Conservation (phyloP, 2,113 vertebrate species). For the Gymnobelideus leadbeateri region DNA sequence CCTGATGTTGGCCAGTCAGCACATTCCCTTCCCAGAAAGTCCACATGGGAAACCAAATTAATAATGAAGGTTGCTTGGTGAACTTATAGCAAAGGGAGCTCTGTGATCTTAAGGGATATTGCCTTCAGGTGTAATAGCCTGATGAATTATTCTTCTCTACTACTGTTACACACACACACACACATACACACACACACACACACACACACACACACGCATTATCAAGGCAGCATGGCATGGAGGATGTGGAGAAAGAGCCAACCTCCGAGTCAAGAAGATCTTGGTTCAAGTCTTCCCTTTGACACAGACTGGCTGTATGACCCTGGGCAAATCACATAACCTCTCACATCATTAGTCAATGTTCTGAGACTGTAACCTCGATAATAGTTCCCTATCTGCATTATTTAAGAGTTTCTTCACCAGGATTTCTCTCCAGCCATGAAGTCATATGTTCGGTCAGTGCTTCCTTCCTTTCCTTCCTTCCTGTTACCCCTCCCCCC, state of each 20-base stretch:
- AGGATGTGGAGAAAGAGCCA: not conserved
- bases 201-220: not conserved
- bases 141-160: not conserved
- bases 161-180: not conserved
- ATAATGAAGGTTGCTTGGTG: slow-evolving; percentile 5
- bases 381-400: not conserved
- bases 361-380: not conserved
- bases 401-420: not conserved
- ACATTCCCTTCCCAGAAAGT: slow-evolving; percentile 1
- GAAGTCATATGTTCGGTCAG: not conserved
- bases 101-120: not conserved
- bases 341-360: not conserved
- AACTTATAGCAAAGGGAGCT: not conserved
- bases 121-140: not conserved
- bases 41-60: slow-evolving; percentile 6
- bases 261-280: not conserved
- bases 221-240: not conserved
- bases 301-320: not conserved
- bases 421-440: not conserved
- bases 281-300: not conserved
- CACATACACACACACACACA: not conserved
- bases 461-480: too few relatives aligned
- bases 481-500: too few relatives aligned
- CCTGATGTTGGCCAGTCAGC: not conserved
- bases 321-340: not conserved